Evolutionary conservation across 2,888 invertebrate genomes (phyloP), one percentile per base, ranked within the genome.

Genomic region (Punctoribates punctum): DNA sequence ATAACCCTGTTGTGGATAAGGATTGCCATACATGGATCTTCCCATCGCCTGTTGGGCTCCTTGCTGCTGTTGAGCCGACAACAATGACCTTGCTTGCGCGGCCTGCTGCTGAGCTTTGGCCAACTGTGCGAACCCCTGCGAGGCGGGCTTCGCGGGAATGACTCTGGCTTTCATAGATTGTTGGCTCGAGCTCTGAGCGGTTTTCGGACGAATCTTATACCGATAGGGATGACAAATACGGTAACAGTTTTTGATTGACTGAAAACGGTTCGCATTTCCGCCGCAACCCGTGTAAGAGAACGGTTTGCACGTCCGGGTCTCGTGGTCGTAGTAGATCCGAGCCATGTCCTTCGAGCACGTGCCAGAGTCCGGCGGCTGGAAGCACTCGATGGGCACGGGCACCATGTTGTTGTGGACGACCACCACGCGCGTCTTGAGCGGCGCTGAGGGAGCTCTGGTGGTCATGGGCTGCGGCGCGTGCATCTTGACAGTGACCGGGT

Each of bases 241-340:
- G 20, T 74, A 74, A 38, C 74, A 74, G n/a, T 74, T 74, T 15
- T 74, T 74, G 1, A 74, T 60, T 9, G 60, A 60, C 25, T 54
- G 42, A 38, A 74, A 74, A 17, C 74, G 74, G 27, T 74, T 74
- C 11, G 74, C 74, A 23, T 74, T 74, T 25, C 74, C 74, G 20
- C 73, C 73, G 20, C 75, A 75, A 17, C 75, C 75, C 23, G 70
- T 51, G 17, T 51, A 75, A 3, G 75, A 72, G 20, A 75, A 75
- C 1, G 75, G 75, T 25, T 75, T 75, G 20, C 75, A 75, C 2
- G 75, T 72, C 3, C 73, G 20, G n/a, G 75, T 75, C 25, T 75
- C 75, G 54, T 75, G 73, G 25, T 75, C 75, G n/a, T 75, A 75
- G n/a, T 75, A 75, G 20, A 75, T 48, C 8, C 75, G 11, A 1